Base-by-base conservation (phyloP, 2,797 vertebrate species). In the Philypnodon macrostomus region DNA sequence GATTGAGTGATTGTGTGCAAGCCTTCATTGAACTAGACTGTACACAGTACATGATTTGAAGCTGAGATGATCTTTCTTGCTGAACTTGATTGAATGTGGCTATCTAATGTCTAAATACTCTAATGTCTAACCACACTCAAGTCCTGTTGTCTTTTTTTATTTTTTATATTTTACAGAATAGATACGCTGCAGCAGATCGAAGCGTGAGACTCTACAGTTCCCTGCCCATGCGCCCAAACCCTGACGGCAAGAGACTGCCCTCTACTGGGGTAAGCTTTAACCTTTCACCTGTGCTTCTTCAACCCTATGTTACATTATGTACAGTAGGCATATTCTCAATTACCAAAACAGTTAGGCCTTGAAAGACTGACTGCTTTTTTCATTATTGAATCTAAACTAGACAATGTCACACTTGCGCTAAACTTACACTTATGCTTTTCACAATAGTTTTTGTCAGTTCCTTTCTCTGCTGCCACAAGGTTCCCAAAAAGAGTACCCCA, bases 231-330 rank as follows among this genome's bases (percentile, higher is more conserved):
- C 89, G 88, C 84, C 85, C 85, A 55, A 87, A 87, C 89, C 88
- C 88, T 66, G 86, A 90, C 84, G 85, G 88, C 80, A 91, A 91
- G 87, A 89, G 89, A 86, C 89, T 91, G 89, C 88, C 90, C 88
- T 90, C 90, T 87, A 80, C 89, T 87, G 88, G 90, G 88, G 90
- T 91, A 87, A 88, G 89, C 41, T 15, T 17, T 35, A 9, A 8
- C 35, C 47, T 0, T 27, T 30, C 34, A 34, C 32, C 33, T 37
- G 26, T 17, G 52, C 38, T 39, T 18, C 14, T 32, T 41, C 58
- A 66, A 53, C 61, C 47, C n/a, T 9, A n/a, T n/a, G 23, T 15
- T 21, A 23, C 23, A 40, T 24, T 15, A 26, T 11, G 21, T 16
- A 24, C 14, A 26, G 1, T 24, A 15, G 6, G n/a, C 38, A n/a